Evolutionary conservation across 2,113 vertebrate species (phyloP).

Genomic region (Tringa solitaria): DNA sequence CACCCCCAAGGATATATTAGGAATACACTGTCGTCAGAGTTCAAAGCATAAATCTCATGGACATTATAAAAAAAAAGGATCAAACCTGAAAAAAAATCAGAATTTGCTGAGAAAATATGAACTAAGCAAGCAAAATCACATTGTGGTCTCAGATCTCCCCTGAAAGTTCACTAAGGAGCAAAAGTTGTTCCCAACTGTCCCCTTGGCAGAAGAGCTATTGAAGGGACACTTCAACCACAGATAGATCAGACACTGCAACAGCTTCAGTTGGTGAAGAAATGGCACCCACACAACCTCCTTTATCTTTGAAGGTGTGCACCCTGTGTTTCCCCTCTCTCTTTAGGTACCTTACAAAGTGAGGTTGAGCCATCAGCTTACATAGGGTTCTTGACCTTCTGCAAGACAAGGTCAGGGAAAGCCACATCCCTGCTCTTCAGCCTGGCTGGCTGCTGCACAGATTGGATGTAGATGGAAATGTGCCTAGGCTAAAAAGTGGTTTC

Average conservation of each 20-base stretch:
- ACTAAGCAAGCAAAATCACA: neutral
- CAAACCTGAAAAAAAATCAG: neutral
- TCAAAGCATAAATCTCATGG: neutral
- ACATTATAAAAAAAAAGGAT: neutral
- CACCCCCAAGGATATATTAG: neutral
- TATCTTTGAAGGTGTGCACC: neutral
- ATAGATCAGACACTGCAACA: neutral
- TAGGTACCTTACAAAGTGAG: neutral
- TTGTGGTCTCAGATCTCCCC: neutral
- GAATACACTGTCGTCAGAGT: neutral
- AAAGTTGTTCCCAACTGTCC: neutral
- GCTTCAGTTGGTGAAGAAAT: neutral
- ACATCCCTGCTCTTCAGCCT: neutral
- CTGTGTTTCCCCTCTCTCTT: neutral
- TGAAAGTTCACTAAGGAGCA: neutral
- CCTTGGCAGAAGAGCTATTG: neutral
- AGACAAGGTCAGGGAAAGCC: constrained; percentile 14
- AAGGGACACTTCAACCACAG: neutral
- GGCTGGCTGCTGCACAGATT: constrained; percentile 27
- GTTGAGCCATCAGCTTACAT: neutral
- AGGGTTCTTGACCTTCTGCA: neutral
- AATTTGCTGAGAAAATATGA: neutral
- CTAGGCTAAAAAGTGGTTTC: constrained; percentile 6
- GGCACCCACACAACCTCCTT: neutral
- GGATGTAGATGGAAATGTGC: constrained; percentile 17